Percentiles rank a stretch among this genome's conserved stretches.
Conservation (phyloP, 2,113 vertebrate genomes). For the Tauraco erythrolophus region DNA sequence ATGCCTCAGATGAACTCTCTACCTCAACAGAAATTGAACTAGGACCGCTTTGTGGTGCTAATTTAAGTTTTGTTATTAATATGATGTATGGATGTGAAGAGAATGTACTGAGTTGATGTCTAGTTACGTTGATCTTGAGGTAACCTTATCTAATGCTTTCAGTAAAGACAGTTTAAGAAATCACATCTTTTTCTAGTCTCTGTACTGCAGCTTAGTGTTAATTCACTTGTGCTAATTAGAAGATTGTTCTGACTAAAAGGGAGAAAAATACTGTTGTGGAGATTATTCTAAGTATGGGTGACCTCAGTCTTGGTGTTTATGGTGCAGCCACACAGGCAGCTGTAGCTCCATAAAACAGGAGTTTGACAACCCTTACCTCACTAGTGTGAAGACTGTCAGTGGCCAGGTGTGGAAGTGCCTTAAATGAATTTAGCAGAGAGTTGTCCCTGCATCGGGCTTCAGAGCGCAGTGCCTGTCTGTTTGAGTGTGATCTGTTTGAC, state of each 20-base stretch:
- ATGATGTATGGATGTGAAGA: not conserved
- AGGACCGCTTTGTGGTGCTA: not conserved
- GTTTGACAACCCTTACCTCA: not conserved
- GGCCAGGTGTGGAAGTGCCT: not conserved
- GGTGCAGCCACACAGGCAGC: not conserved
- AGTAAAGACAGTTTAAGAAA: not conserved
- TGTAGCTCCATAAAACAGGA: not conserved
- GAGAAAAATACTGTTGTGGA: not conserved
- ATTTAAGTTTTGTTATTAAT: not conserved
- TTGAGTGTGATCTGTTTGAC: fast-evolving
- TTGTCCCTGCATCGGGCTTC: fast-evolving
- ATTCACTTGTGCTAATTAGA: not conserved
- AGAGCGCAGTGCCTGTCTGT: not conserved
- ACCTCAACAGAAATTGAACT: not conserved
- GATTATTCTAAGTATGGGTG: not conserved
- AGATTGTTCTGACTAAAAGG: not conserved
- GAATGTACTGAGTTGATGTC: not conserved
- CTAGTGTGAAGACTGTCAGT: not conserved
- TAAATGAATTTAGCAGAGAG: not conserved
- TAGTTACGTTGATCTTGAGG: not conserved
- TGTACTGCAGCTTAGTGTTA: not conserved
- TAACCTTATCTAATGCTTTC: not conserved
- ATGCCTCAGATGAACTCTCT: not conserved
- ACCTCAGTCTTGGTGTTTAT: not conserved
- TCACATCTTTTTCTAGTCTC: not conserved